Evolutionary conservation across 1,140 invertebrate genomes (phyloP).

Genomic region (Holotrichia oblita): DNA sequence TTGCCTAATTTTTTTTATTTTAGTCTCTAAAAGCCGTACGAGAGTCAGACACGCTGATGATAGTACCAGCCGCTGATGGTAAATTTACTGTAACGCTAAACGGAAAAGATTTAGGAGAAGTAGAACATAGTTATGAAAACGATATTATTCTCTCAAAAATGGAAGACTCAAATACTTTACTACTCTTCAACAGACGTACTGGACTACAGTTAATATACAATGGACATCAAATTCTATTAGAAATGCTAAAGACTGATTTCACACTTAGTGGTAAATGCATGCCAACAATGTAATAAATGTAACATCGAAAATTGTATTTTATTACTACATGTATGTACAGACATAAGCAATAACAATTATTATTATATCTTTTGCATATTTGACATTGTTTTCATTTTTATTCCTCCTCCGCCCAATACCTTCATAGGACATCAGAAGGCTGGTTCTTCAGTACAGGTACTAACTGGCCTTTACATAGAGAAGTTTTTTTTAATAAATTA

Average conservation of each 20-base stretch:
- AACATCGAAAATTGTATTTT: not conserved
- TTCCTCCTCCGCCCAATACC: too few relatives aligned
- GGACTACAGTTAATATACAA: not conserved
- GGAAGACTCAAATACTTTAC: constrained; percentile 17
- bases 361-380: too few relatives aligned
- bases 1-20: not conserved
- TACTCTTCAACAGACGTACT: not conserved
- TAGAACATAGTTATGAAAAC: not conserved
- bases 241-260: constrained; percentile 2
- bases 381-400: too few relatives aligned
- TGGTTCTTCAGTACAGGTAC: too few relatives aligned
- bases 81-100: not conserved
- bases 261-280: not conserved
- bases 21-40: constrained; percentile 8
- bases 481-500: too few relatives aligned
- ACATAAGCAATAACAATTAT: too few relatives aligned
- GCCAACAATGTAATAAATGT: not conserved
- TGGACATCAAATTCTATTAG: not conserved
- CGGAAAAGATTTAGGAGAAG: not conserved
- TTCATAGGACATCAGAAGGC: too few relatives aligned
- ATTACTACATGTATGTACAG: too few relatives aligned
- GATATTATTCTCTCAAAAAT: not conserved
- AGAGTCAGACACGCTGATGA: not conserved
- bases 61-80: not conserved
- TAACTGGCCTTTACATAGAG: too few relatives aligned